phyloP scores from a whole-genome alignment of 2,888 invertebrate genomes.

The Keiferia lycopersicella region DNA sequence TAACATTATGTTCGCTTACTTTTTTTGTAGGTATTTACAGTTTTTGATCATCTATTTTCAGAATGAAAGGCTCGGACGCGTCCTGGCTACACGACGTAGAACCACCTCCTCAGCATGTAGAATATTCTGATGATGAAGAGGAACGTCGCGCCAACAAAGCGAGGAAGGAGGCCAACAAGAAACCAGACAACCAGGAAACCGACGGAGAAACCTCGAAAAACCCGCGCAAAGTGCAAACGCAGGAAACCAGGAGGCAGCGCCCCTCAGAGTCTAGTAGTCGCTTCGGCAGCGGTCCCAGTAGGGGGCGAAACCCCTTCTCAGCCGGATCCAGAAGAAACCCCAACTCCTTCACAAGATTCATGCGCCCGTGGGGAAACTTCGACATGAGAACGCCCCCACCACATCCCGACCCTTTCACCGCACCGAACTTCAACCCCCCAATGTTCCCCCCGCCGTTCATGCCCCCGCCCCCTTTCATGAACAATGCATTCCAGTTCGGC shows the following conservation, averaged over 20 bases:
- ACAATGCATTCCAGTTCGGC: conserved; percentile 56
- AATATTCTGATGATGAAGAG: conserved; percentile 95
- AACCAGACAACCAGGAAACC: conserved; percentile 40
- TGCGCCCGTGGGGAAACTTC: conserved; percentile 50
- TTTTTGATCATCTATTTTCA: no score
- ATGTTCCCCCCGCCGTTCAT: conserved; percentile 44
- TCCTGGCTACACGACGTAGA: conserved; percentile 93
- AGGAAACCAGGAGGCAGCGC: conserved; percentile 57
- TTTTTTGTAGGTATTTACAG: no score
- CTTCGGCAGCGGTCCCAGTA: conserved; percentile 64
- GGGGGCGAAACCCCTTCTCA: conserved; percentile 62
- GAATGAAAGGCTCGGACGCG: conserved; percentile 92
- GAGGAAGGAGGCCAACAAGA: conserved; percentile 56
- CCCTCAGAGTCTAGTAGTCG: conserved; percentile 70
- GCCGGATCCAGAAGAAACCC: conserved; percentile 53
- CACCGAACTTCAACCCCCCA: conserved; percentile 39
- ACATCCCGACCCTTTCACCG: conserved; percentile 43
- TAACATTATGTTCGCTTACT: not conserved
- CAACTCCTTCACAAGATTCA: conserved; percentile 46
- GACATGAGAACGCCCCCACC: conserved; percentile 54
- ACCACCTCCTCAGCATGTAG: conserved; percentile 87
- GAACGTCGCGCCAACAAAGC: conserved; percentile 81
- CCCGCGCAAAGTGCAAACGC: conserved; percentile 46
- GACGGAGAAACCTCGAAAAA: conserved; percentile 59
- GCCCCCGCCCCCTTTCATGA: conserved; percentile 46